These are phyloP conservation scores for Alca torda DNA, from an alignment of 2,797 vertebrate genomes.

Conservation along the genomic window DNA sequence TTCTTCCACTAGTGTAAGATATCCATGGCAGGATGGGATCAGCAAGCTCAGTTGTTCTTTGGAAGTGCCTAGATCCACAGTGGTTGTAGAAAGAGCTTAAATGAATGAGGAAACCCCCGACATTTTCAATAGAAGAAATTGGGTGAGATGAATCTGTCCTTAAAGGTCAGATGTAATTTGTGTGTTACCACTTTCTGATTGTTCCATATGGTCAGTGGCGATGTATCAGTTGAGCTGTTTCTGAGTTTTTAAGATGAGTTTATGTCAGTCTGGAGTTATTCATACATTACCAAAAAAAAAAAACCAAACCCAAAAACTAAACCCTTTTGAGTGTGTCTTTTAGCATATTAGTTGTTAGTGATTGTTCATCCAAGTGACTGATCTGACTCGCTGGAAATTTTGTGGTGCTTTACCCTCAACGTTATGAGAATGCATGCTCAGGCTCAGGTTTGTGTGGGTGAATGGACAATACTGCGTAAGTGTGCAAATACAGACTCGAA, in stretches of 20 bases:
- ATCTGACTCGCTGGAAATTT: constrained; percentile 57
- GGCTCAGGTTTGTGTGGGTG: constrained; percentile 42
- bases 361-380: constrained; percentile 33
- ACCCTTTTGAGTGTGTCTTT: neutral
- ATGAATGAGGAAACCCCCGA: neutral
- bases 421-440: neutral
- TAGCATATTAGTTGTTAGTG: neutral
- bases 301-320: no score
- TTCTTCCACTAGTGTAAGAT: neutral
- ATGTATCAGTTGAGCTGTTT: neutral
- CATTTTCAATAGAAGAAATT: neutral
- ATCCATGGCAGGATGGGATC: neutral
- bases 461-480: neutral
- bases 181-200: neutral
- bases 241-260: constrained; percentile 14
- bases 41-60: neutral
- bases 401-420: constrained; percentile 23
- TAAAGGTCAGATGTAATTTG: constrained; percentile 3
- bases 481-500: neutral
- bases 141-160: neutral
- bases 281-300: neutral
- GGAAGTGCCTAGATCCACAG: neutral
- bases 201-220: neutral
- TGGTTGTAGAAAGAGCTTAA: neutral
- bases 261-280: constrained; percentile 2